These are phyloP conservation scores for Megaceryle alcyon DNA, from an alignment of 2,797 vertebrate species.

Conservation along the genomic window DNA sequence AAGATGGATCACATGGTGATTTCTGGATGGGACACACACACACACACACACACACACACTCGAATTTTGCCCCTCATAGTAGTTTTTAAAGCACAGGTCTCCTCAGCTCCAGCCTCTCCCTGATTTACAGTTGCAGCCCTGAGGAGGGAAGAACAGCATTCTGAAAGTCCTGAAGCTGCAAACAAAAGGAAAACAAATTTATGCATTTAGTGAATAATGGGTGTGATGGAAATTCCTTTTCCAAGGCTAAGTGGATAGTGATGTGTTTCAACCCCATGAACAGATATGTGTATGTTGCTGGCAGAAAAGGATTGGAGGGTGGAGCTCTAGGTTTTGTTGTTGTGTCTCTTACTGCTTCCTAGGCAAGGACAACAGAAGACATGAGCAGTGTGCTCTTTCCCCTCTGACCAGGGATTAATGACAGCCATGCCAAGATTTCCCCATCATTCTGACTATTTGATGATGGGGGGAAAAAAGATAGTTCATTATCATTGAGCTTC, in stretches of 20 bases:
- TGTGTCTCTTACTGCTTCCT: background rate
- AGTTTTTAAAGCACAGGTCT: background rate
- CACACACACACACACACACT: background rate
- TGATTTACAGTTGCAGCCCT: background rate
- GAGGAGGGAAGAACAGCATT: background rate
- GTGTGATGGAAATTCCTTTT: slow-evolving; percentile 22
- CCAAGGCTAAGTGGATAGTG: background rate
- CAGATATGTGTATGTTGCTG: background rate
- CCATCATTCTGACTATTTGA: background rate
- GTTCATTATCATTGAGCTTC: background rate
- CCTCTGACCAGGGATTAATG: background rate
- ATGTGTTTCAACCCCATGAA: background rate
- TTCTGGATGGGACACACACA: background rate
- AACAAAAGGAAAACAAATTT: background rate
- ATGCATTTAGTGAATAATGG: background rate
- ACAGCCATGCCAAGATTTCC: background rate
- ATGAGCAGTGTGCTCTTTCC: background rate
- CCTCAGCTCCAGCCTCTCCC: background rate
- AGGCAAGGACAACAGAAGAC: background rate
- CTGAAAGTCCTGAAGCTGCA: background rate
- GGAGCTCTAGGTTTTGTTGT: background rate
- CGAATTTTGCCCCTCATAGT: background rate
- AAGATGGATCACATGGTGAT: background rate
- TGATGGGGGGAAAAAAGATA: background rate
- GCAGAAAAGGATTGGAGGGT: background rate